Percentiles rank a stretch among this genome's conserved stretches.
Evolutionary conservation across 2,113 vertebrate species (phyloP).

Genomic region (Geococcyx californianus): DNA sequence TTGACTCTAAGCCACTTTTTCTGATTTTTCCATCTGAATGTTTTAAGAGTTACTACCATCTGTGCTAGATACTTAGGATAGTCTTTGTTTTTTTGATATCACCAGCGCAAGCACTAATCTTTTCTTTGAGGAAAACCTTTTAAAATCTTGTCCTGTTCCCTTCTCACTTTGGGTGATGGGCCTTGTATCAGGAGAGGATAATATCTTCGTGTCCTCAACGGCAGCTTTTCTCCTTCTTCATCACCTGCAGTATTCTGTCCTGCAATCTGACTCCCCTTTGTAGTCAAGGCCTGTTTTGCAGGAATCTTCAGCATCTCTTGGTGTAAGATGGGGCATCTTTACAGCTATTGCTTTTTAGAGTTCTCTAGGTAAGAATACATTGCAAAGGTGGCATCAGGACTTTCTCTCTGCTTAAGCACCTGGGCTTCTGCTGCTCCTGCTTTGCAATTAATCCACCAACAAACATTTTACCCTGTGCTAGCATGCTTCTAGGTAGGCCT

Average conservation of each 20-base stretch:
- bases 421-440: constrained; percentile 66
- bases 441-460: constrained; percentile 69
- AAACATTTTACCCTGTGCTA: constrained; percentile 39
- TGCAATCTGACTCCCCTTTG: constrained; percentile 51
- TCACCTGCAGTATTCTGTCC: constrained; percentile 61
- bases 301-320: constrained; percentile 56
- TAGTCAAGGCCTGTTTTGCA: constrained; percentile 51
- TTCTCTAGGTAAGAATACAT: background rate
- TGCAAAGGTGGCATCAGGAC: constrained; percentile 49
- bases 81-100: background rate
- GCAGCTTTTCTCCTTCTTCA: constrained; percentile 61
- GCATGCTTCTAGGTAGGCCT: constrained; percentile 69
- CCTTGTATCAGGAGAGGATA: constrained; percentile 37
- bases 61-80: background rate
- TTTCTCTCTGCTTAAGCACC: constrained; percentile 51
- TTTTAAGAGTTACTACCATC: constrained; percentile 25
- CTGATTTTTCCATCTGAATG: background rate
- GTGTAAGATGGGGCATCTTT: constrained; percentile 59
- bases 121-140: constrained; percentile 43
- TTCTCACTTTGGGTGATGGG: constrained; percentile 75
- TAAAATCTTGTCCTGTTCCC: constrained; percentile 34
- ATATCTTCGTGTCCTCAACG: constrained; percentile 45
- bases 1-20: background rate
- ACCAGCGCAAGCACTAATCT: constrained; percentile 58
- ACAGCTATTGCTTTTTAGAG: constrained; percentile 4